phyloP scores from a whole-genome alignment of 2,797 vertebrate species.

The Telmatherina bonti region DNA sequence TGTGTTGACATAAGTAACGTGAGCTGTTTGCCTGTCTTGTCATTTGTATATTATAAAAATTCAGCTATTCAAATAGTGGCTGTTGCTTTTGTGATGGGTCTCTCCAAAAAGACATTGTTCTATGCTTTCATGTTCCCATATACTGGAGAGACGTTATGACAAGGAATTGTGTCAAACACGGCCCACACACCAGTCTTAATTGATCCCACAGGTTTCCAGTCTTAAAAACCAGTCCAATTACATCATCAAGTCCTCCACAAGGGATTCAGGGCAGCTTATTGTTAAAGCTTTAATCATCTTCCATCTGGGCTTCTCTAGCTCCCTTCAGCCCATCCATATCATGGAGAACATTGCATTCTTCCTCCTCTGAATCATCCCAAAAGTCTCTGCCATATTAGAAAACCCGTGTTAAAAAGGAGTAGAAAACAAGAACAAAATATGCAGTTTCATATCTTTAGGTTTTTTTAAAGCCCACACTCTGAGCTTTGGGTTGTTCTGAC shows the following conservation, averaged over 20 bases:
- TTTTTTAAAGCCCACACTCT: neutral
- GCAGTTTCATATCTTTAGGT: neutral
- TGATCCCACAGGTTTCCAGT: constrained; percentile 41
- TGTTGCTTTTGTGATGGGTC: neutral
- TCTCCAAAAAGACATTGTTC: constrained; percentile 2
- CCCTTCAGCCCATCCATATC: constrained; percentile 30
- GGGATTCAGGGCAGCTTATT: constrained; percentile 42
- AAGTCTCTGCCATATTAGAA: constrained; percentile 25
- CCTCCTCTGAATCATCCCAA: constrained; percentile 32
- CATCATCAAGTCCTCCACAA: constrained; percentile 21
- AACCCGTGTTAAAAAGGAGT: constrained; percentile 15
- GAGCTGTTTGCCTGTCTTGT: neutral
- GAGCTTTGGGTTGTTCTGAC: neutral
- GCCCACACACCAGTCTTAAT: constrained; percentile 39
- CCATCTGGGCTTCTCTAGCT: constrained; percentile 47
- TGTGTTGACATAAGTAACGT: neutral
- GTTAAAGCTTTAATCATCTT: constrained; percentile 58
- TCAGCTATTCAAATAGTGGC: neutral
- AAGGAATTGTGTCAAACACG: constrained; percentile 24
- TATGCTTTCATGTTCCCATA: neutral
- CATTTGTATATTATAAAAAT: neutral
- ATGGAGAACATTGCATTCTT: constrained; percentile 27
- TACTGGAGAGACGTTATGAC: constrained; percentile 1
- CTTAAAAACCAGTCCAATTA: constrained; percentile 31
- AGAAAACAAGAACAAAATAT: neutral